These are phyloP conservation scores for Pardosa pseudoannulata DNA, from an alignment of 2,888 invertebrate genomes.

Conservation along the genomic window DNA sequence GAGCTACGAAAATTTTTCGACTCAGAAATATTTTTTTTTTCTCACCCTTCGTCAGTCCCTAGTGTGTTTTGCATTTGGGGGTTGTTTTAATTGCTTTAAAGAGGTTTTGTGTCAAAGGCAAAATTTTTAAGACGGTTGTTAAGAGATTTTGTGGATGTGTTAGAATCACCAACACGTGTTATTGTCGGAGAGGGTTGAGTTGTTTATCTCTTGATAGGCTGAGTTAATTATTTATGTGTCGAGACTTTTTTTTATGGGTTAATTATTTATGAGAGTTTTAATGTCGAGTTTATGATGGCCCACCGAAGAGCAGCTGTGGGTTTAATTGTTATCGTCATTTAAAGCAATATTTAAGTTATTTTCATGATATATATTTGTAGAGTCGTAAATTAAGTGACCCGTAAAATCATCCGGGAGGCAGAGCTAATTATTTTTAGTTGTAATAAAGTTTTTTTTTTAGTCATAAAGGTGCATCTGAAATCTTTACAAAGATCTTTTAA, in stretches of 20 bases:
- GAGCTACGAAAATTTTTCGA: constrained; percentile 54
- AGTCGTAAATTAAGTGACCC: neutral
- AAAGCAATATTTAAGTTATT: neutral
- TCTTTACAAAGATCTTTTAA: too few relatives aligned
- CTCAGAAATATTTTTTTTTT: constrained; percentile 35
- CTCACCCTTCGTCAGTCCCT: neutral
- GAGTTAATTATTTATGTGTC: constrained; percentile 37
- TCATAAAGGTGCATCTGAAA: too few relatives aligned
- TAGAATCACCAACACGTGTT: constrained; percentile 25
- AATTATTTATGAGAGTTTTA: too few relatives aligned
- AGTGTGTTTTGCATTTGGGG: constrained; percentile 27
- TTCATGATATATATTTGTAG: neutral
- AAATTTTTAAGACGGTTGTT: constrained; percentile 46
- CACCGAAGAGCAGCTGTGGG: neutral
- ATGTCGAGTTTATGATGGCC: too few relatives aligned
- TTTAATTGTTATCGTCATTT: neutral
- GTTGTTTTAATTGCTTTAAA: constrained; percentile 57
- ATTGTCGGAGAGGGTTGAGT: neutral
- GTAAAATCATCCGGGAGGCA: neutral
- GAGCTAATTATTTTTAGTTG: neutral
- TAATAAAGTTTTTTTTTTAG: neutral
- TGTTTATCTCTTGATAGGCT: constrained; percentile 26
- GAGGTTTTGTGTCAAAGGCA: constrained; percentile 11
- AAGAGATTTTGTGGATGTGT: constrained; percentile 8
- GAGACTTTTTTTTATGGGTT: constrained; percentile 7